These are phyloP conservation scores for Mongoloraphidia duomilia DNA, from an alignment of 2,888 invertebrate genomes.

Conservation along the genomic window DNA sequence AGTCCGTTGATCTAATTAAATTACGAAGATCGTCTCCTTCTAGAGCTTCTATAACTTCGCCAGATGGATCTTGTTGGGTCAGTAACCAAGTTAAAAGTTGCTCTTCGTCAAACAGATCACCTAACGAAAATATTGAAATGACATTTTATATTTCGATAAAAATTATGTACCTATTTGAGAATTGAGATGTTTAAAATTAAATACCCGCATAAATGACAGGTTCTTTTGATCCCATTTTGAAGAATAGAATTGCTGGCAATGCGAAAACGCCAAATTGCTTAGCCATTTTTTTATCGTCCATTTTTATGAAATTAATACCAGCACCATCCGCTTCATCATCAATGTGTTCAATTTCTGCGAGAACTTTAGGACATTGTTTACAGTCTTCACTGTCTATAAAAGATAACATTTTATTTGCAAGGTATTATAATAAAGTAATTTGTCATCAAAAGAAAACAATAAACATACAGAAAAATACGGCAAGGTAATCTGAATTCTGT, in stretches of 20 bases:
- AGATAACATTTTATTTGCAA: not conserved
- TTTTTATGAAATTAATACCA: slow-evolving; percentile 84
- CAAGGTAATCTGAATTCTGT: slow-evolving; percentile 77
- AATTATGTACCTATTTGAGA: not conserved
- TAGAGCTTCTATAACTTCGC: slow-evolving; percentile 77
- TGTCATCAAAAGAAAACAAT: not conserved
- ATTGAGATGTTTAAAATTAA: not conserved
- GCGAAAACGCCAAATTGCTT: slow-evolving; percentile 83
- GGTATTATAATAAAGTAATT: not conserved
- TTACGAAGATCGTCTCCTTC: slow-evolving; percentile 65
- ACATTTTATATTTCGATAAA: not conserved
- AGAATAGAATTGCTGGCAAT: slow-evolving; percentile 79
- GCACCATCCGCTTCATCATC: slow-evolving; percentile 85
- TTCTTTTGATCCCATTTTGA: slow-evolving; percentile 74
- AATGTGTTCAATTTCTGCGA: slow-evolving; percentile 80
- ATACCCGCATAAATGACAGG: slow-evolving; percentile 82
- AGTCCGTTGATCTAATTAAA: slow-evolving; percentile 64
- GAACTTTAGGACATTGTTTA: slow-evolving; percentile 80
- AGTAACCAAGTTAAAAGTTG: slow-evolving; percentile 81
- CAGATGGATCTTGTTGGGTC: slow-evolving; percentile 82
- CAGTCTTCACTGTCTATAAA: slow-evolving; percentile 82
- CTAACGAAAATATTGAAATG: slow-evolving; percentile 28
- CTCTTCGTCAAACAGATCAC: slow-evolving; percentile 75
- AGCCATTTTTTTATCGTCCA: slow-evolving; percentile 76
- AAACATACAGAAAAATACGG: slow-evolving; percentile 86